These are phyloP conservation scores for Rosalia funebris DNA, from an alignment of 2,888 invertebrate genomes.

Conservation along the genomic window DNA sequence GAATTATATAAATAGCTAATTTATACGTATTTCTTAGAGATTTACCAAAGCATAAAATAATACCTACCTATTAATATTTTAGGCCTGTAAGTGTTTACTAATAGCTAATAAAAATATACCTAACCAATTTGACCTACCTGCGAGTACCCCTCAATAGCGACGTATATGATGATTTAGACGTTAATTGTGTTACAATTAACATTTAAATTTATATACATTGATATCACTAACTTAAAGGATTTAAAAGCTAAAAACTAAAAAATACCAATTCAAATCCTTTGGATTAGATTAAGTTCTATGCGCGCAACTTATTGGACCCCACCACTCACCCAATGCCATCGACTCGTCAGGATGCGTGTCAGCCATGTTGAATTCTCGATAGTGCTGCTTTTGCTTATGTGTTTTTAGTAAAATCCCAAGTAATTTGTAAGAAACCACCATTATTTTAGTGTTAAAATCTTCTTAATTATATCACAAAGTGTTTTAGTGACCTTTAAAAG, in stretches of 20 bases:
- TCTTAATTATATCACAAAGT: slow-evolving; percentile 22
- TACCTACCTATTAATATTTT: too few species aligned
- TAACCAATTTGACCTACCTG: too few species aligned
- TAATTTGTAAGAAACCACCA: slow-evolving; percentile 24
- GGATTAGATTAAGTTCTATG: neutral
- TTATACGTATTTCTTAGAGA: too few species aligned
- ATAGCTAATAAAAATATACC: too few species aligned
- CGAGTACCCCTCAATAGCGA: too few species aligned
- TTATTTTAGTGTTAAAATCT: slow-evolving; percentile 38
- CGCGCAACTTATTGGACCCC: slow-evolving; percentile 42
- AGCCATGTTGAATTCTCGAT: slow-evolving; percentile 62
- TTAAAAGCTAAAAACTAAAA: neutral
- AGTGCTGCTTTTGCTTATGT: slow-evolving; percentile 52
- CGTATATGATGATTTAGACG: neutral
- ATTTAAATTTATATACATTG: neutral
- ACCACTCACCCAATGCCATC: slow-evolving; percentile 36
- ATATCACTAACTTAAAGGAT: too few species aligned
- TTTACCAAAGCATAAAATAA: too few species aligned
- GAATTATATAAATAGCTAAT: too few species aligned
- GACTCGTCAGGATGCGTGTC: slow-evolving; percentile 46
- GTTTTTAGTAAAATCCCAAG: slow-evolving; percentile 34
- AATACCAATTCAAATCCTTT: neutral
- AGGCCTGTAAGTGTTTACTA: too few species aligned
- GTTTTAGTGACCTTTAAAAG: slow-evolving; percentile 39
- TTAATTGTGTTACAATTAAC: neutral